Percentiles rank a stretch among this genome's conserved stretches.
Evolutionary conservation across 2,797 vertebrate genomes (phyloP).

Genomic region (Coilia nasus): DNA sequence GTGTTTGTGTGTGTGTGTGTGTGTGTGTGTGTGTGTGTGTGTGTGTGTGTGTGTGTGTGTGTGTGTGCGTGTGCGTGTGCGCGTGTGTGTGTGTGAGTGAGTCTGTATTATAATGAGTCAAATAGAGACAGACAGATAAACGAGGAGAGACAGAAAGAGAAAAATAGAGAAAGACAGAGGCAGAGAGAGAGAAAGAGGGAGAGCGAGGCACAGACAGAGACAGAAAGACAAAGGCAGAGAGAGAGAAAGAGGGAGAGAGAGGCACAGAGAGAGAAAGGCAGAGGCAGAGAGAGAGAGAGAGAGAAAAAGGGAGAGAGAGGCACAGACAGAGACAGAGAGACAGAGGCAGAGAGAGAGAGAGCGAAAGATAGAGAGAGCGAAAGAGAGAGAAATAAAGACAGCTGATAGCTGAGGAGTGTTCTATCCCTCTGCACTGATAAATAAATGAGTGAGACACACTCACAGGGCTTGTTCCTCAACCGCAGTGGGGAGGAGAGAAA

Average conservation of each 20-base stretch:
- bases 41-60: no score
- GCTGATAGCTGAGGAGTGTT: not conserved
- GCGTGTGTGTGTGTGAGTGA: not conserved
- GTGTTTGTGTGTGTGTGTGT: no score
- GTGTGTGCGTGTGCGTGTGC: not conserved
- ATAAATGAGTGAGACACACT: slow-evolving; percentile 8
- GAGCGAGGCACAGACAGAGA: not conserved
- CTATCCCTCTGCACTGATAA: slow-evolving; percentile 1
- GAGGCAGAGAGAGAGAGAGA: not conserved
- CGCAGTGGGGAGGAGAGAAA: slow-evolving; percentile 23
- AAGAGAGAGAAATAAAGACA: not conserved
- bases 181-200: no score
- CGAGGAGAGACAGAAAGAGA: no score
- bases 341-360: not conserved
- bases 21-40: not conserved
- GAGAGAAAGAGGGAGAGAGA: no score
- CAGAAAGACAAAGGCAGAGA: no score
- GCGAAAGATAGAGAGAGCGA: not conserved
- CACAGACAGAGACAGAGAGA: not conserved
- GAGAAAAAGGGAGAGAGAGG: not conserved
- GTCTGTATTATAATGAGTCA: not conserved
- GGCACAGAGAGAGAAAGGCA: no score
- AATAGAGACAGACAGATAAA: no score
- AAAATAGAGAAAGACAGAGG: no score
- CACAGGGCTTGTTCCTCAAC: slow-evolving; percentile 10